Base-by-base conservation (phyloP, 2,113 vertebrate genomes). In the Lasiurus borealis region DNA sequence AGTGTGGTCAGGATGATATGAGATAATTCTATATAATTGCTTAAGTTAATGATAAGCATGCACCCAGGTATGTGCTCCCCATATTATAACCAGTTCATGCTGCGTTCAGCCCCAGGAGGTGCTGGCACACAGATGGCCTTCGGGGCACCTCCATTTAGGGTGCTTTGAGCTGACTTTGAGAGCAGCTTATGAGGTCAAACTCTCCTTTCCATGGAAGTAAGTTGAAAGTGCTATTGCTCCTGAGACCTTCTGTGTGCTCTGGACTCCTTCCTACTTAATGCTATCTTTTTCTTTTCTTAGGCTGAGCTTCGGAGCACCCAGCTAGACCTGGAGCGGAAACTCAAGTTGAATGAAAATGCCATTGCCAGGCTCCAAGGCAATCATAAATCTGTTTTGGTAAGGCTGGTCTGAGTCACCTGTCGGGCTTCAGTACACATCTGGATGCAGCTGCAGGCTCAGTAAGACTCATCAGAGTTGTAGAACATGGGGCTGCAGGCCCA, bases 341-440 rank as follows among this genome's bases (percentile, higher is more conserved):
- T 98, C 72, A 98, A 97, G 1, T 97, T 98, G 3, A 98, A 98
- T 7, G 98, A 99, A 95, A 99, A 99, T 0, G 98, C 98, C 96
- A 98, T 99, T 66, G 95, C 97, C 96, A 99, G 99, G 89, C 98
- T 99, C n/a, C 98, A 99, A 81, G 97, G 96, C 82, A 99, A 98
- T 96, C 98, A 98, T 0, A 97, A 98, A 19, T 98, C 98, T 2
- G 98, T 99, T 16, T 97, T 98, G 98, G 99, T 99, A 97, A 97
- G 96, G 36, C 31, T 83, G 77, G 21, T 44, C 2, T 18, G 64
- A 34, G 72, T 85, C 46, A n/a, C 36, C 19, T 77, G 21, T 9
- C 1, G 0, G 40, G 31, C 9, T 76, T 34, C 16, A 13, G 46
- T 12, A 48, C 36, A 77, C 3, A 21, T 16, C 44, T 54, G 69